Conservation (phyloP, 2,888 invertebrate species). For the Oscheius myriophilus region DNA sequence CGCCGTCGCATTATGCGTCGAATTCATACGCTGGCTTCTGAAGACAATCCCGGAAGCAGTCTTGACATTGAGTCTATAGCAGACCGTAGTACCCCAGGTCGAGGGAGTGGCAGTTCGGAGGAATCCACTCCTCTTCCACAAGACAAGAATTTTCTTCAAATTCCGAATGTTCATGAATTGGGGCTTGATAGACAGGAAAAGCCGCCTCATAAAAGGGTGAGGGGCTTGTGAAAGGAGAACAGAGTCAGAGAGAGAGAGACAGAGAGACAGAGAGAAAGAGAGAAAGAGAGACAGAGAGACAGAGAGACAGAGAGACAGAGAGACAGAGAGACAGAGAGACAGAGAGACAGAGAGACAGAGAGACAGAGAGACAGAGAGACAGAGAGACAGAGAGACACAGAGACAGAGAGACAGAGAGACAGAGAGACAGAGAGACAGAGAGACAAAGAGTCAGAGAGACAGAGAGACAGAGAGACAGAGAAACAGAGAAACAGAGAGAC, state of each 20-base stretch:
- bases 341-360: no score
- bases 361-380: no score
- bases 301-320: no score
- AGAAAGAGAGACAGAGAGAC: no score
- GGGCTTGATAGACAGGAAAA: slow-evolving; percentile 50
- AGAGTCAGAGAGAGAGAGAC: background rate
- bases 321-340: no score
- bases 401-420: no score
- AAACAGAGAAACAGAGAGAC: no score
- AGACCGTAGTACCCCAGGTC: slow-evolving; percentile 13
- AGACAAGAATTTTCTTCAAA: slow-evolving; percentile 50
- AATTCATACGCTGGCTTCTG: slow-evolving; percentile 55
- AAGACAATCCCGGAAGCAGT: slow-evolving; percentile 32
- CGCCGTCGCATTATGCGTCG: slow-evolving; percentile 56
- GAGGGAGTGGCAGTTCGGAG: background rate
- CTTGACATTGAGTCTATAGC: slow-evolving; percentile 8
- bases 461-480: no score
- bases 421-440: no score
- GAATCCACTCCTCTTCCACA: slow-evolving; percentile 31
- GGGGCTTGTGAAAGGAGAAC: slow-evolving; percentile 3
- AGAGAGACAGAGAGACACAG: no score
- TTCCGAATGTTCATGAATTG: slow-evolving; percentile 49
- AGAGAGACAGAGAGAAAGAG: slow-evolving; percentile 3
- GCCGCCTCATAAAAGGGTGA: slow-evolving; percentile 59
- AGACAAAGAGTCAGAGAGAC: no score